These are phyloP conservation scores for Rhinolophus ferrumequinum DNA, from an alignment of 2,113 vertebrate genomes.

Conservation along the genomic window DNA sequence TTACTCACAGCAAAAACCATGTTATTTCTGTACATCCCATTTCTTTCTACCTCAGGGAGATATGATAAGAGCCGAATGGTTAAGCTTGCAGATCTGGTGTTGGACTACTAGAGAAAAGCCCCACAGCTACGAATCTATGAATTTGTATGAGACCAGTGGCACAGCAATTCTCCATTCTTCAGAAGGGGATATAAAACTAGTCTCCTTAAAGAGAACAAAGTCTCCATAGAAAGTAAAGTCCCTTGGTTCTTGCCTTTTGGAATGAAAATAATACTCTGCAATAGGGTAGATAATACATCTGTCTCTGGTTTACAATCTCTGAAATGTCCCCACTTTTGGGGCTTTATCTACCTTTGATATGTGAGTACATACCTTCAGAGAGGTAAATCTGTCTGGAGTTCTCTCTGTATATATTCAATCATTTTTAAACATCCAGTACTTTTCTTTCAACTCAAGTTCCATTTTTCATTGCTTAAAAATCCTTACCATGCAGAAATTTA, in stretches of 20 bases:
- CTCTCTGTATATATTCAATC: neutral
- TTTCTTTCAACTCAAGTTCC: neutral
- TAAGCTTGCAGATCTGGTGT: neutral
- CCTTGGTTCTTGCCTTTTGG: neutral
- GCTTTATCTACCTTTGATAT: neutral
- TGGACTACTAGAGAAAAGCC: neutral
- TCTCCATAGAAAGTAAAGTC: neutral
- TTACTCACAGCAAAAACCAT: neutral
- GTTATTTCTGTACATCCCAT: neutral
- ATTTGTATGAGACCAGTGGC: neutral
- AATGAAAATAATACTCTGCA: neutral
- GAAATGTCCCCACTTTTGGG: neutral
- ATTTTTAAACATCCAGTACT: neutral
- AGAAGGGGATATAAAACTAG: neutral
- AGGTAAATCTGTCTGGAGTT: neutral
- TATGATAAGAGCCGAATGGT: neutral
- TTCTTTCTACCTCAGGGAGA: neutral
- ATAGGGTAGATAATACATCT: neutral
- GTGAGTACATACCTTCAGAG: neutral
- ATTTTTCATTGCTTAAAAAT: slow-evolving; percentile 19
- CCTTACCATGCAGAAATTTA: neutral
- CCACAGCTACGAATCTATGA: neutral
- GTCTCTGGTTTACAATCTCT: neutral
- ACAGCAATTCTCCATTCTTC: neutral
- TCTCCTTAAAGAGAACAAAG: neutral